Base-by-base conservation (phyloP, 30 jellyfish, hydroid and myxozoan species). In the Turritopsis rubra region DNA sequence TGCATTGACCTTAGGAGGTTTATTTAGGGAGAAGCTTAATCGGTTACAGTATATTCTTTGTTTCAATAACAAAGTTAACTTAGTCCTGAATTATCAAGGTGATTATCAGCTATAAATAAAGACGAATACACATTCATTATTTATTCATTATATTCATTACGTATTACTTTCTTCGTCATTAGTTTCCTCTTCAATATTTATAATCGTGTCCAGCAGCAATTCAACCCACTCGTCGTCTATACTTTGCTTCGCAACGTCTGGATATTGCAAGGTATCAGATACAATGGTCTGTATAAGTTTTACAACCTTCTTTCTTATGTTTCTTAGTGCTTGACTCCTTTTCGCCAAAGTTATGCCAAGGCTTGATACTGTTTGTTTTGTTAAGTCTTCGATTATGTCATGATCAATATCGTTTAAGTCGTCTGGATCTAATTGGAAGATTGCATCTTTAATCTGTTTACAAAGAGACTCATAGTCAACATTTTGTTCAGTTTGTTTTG, bases 261-360 rank as follows among this genome's bases (percentile, higher is more conserved):
- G 77, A n/a, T n/a, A 68, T 9, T 23, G 28, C 30, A 68, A 68
- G 30, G 28, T 27, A 19, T 68, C 77, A 7, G 77, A 23, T n/a
- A 68, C 77, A 22, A 54, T 52, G 0, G 79, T 52, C 53, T 53
- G 29, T 23, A 52, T 28, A 65, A n/a, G 81, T 23, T 80, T 80
- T 7, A 53, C 54, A 80, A 80, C 87, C 66, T 80, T 93, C 72
- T 76, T 79, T 31, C 95, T 79, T 21, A 93, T 85, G 66, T 93
- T 95, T 53, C 97, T 85, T 24, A 93, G 88, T 80, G 83, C 94
- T 77, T 93, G 99, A 81, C 94, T 88, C 54, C 99, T 83, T 66
- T 75, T 86, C 18, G 84, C 88, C 53, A 93, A 66, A 1, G 89
- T 65, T 16, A 82, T 7, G 20, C 89, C 88, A 65, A 80, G 79